Conservation (phyloP, 2,888 invertebrate species). For the Luperina testacea region DNA sequence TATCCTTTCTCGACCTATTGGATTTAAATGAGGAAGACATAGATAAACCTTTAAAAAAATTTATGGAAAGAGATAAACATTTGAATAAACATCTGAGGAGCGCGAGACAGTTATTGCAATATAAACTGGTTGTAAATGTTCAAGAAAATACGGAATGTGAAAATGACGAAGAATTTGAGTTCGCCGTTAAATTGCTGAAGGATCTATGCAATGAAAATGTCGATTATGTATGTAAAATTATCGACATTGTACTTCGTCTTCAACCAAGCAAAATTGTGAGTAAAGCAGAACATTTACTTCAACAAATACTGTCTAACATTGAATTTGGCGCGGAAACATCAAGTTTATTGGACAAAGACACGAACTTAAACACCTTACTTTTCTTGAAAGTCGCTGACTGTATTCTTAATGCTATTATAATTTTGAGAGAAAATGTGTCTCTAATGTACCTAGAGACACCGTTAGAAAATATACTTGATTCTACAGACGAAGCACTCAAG, state of each 20-base stretch:
- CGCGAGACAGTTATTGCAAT: constrained; percentile 80
- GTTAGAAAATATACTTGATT: constrained; percentile 76
- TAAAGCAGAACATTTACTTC: constrained; percentile 85
- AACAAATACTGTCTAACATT: constrained; percentile 80
- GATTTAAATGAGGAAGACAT: constrained; percentile 85
- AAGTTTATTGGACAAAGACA: constrained; percentile 40
- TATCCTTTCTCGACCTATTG: constrained; percentile 82
- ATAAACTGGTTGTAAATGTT: constrained; percentile 83
- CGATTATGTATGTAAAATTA: constrained; percentile 78
- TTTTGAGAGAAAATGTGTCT: constrained; percentile 68
- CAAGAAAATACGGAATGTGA: constrained; percentile 83
- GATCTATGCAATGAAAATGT: constrained; percentile 72
- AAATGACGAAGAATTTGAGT: constrained; percentile 80
- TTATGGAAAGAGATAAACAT: constrained; percentile 76
- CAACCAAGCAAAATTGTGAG: constrained; percentile 74
- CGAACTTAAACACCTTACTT: constrained; percentile 62
- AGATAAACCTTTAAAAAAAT: constrained; percentile 77
- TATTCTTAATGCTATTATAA: constrained; percentile 77
- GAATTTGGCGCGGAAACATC: constrained; percentile 61
- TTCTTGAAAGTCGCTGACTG: constrained; percentile 78
- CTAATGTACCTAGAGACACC: constrained; percentile 78
- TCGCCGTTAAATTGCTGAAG: constrained; percentile 77
- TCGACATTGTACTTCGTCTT: constrained; percentile 76
- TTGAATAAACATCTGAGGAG: constrained; percentile 77
- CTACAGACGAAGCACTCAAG: constrained; percentile 75